Base-by-base conservation (phyloP, 2,113 vertebrate genomes). In the Xenopus borealis region DNA sequence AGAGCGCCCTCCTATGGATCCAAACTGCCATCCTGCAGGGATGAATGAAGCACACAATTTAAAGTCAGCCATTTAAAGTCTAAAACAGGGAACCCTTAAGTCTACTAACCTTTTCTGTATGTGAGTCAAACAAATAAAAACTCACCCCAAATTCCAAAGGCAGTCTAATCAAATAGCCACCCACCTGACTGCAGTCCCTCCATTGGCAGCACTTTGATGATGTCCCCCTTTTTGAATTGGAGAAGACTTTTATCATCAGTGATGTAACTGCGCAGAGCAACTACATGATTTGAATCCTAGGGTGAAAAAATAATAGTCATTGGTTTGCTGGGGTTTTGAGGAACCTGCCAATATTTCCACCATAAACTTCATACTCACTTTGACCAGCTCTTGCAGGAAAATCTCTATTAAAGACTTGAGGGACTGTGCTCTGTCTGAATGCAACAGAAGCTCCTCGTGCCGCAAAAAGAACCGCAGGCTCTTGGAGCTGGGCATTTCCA, bases 241-340 rank as follows among this genome's bases (percentile, higher is more conserved):
- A 99, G 93, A 63, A 98, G 87, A 81, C 96, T 98, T 86, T 88
- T 93, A 81, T 99, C 93, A 66, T 98, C 96, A 0, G 93, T 92
- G 20, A 96, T 19, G 52, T 90, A 96, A 84, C 93, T 98, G 64
- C 89, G 92, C 65, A 98, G 75, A 20, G 94, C 95, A 0, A 98
- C 62, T 0, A 98, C 93, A 0, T 95, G 91, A 67, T 87, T 91
- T 0, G 94, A 95, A 66, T 93, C 92, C 97, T 99, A 78, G 16
- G 47, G 12, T 69, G 27, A 52, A 0, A 7, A 46, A 44, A 5
- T 2, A 45, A 10, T 50, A 12, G 33, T 12, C 11, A 50, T 50
- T 50, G 14, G 14, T 50, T 50, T 16, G 6, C 14, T 50, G 12
- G 11, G n/a, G n/a, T 46, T 66, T 7, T 19, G 40, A 9, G 9